Base-by-base conservation (phyloP, 2,888 invertebrate species). In the Orthosia cruda region DNA sequence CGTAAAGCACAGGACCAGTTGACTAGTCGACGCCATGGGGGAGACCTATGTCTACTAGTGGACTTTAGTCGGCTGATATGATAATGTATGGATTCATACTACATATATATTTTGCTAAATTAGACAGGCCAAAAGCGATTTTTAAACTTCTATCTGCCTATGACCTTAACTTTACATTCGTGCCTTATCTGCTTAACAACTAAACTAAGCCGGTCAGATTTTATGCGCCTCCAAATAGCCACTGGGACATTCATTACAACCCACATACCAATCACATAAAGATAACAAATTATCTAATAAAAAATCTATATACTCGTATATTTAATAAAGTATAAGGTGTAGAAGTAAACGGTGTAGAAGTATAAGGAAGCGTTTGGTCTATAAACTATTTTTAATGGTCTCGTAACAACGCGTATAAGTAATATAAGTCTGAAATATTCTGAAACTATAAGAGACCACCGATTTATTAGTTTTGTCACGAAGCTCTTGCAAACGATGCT, bases 401-500 rank as follows among this genome's bases (percentile, higher is more conserved):
- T 26, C 71, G 67, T 83, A 83, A 85, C 77, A 68, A 71, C 74
- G 58, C 67, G 75, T 80, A 76, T 74, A 62, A 71, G 82, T 77
- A 81, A 72, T 80, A 84, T 75, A 69, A 80, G 71, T 81, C 81
- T 74, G 77, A 73, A 86, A 85, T 80, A 80, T 70, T 80, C 81
- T 74, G 77, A 72, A 86, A 85, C 80, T 87, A 80, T 64, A 74
- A 80, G 78, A 84, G 80, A 74, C 70, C 57, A 52, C 59, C 63
- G 69, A 87, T 87, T 89, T 90, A 89, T 90, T 87, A 82, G 84
- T 89, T 90, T 80, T 87, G 88, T 89, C 88, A 90, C 89, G 88
- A 89, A 89, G 78, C 66, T 76, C 74, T 84, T 75, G 77, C 83
- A 80, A 77, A 64, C 73, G 72, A 78, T 81, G 71, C 57, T 83